A percentile compares a stretch with the other conserved stretches of the same genome.
phyloP scores from a whole-genome alignment of 1,140 invertebrate genomes.

The Neodiprion virginianus region DNA sequence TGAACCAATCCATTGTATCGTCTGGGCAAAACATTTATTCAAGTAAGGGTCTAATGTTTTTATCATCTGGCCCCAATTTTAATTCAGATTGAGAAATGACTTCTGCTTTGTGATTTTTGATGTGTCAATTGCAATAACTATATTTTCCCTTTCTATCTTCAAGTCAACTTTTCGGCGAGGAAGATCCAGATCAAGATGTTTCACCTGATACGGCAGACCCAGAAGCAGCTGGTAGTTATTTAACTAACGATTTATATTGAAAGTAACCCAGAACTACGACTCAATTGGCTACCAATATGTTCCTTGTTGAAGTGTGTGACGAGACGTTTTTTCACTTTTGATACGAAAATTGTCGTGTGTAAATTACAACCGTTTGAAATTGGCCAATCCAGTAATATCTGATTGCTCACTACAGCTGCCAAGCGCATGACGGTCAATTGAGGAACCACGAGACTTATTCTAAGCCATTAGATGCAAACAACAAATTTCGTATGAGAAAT shows the following conservation, averaged over 20 bases:
- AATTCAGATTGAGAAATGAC: conserved; percentile 22
- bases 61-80: conserved; percentile 18
- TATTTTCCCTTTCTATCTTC: conserved; percentile 34
- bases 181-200: conserved; percentile 96
- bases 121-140: conserved; percentile 6
- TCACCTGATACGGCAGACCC: conserved; percentile 96
- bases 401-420: conserved; percentile 3
- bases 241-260: conserved; percentile 12
- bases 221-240: conserved; percentile 69
- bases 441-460: conserved; percentile 58
- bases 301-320: neutral
- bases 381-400: too few relatives aligned
- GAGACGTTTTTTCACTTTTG: conserved; percentile 25
- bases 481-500: too few relatives aligned
- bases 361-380: too few relatives aligned
- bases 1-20: conserved; percentile 98
- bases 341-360: neutral
- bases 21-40: conserved; percentile 99
- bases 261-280: neutral
- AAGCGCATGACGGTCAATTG: conserved; percentile 15
- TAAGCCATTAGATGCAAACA: neutral
- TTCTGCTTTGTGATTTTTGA: conserved; percentile 20
- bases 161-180: conserved; percentile 97
- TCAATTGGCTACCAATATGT: neutral
- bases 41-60: conserved; percentile 73